Percentiles rank a stretch among this genome's conserved stretches.
These are phyloP conservation scores for Zhuqinia jingwanae DNA, from an alignment of 2,888 invertebrate species.

Conservation along the genomic window DNA sequence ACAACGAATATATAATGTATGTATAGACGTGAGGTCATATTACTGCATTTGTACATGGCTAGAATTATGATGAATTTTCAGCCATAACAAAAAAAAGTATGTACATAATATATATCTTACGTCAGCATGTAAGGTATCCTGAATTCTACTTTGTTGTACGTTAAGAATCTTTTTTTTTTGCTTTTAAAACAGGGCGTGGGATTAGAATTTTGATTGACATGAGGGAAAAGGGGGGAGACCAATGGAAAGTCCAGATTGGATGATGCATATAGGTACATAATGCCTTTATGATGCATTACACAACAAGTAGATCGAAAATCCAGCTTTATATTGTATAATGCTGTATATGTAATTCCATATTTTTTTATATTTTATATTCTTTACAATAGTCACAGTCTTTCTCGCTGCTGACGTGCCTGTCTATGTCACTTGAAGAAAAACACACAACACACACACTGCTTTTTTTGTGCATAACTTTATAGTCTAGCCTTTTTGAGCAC, in stretches of 20 bases:
- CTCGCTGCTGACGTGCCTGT: too few species aligned
- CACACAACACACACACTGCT: too few species aligned
- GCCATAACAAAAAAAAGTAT: too few species aligned
- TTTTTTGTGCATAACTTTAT: too few species aligned
- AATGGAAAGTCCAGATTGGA: constrained; percentile 65
- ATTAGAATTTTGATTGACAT: constrained; percentile 72
- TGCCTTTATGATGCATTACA: constrained; percentile 1
- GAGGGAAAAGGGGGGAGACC: constrained; percentile 47
- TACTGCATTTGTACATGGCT: too few species aligned
- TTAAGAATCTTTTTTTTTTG: not conserved
- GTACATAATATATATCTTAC: too few species aligned
- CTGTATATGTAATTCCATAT: not conserved
- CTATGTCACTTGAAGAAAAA: not conserved
- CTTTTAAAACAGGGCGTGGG: constrained; percentile 65
- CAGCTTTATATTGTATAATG: not conserved
- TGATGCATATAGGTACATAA: constrained; percentile 21
- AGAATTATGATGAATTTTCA: not conserved
- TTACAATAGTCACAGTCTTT: not conserved
- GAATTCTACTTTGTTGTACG: too few species aligned
- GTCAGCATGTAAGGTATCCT: too few species aligned
- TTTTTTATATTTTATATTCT: constrained; percentile 3
- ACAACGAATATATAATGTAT: too few species aligned
- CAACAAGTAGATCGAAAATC: constrained; percentile 26
- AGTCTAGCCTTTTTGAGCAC: too few species aligned
- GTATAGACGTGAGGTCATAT: too few species aligned